phyloP scores from a whole-genome alignment of 2,113 vertebrate species.

The Nansenia antarctica region DNA sequence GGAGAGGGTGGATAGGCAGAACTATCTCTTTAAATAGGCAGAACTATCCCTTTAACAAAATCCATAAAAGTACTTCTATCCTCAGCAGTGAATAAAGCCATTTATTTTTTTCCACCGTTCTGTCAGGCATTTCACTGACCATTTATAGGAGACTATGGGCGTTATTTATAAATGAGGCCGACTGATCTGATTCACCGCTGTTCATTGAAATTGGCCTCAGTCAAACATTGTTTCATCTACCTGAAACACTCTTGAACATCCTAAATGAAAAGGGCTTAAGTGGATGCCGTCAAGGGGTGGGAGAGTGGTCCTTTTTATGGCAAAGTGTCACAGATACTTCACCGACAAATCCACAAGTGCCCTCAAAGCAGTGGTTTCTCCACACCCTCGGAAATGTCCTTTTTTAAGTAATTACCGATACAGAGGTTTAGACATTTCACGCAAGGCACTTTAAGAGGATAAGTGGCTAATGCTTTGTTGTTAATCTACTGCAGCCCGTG shows the following conservation, averaged over 20 bases:
- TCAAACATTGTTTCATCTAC: conserved; percentile 30
- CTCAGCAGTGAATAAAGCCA: too few species aligned
- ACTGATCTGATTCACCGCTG: too few species aligned
- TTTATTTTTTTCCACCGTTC: too few species aligned
- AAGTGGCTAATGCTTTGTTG: conserved; percentile 24
- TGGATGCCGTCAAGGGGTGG: conserved; percentile 54
- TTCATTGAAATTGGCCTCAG: conserved; percentile 4
- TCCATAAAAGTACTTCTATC: too few species aligned
- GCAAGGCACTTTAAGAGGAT: conserved; percentile 23
- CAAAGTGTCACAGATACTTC: conserved; percentile 39
- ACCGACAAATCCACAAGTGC: conserved; percentile 37
- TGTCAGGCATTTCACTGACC: too few species aligned
- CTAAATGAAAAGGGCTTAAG: conserved; percentile 53
- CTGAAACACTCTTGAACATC: conserved; percentile 44
- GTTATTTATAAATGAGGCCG: too few species aligned
- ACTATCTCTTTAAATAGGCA: too few species aligned
- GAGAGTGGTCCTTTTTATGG: conserved; percentile 32
- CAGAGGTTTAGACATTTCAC: conserved; percentile 9
- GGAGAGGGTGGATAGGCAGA: too few species aligned
- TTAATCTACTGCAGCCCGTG: neutral
- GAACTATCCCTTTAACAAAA: too few species aligned
- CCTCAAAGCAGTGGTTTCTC: conserved; percentile 26
- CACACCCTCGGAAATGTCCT: conserved; percentile 32
- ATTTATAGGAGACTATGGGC: too few species aligned
- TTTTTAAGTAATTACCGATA: conserved; percentile 16